A percentile compares a stretch with the other conserved stretches of the same genome.
These are phyloP conservation scores for Platichthys flesus DNA, from an alignment of 2,113 vertebrate species.

Conservation along the genomic window DNA sequence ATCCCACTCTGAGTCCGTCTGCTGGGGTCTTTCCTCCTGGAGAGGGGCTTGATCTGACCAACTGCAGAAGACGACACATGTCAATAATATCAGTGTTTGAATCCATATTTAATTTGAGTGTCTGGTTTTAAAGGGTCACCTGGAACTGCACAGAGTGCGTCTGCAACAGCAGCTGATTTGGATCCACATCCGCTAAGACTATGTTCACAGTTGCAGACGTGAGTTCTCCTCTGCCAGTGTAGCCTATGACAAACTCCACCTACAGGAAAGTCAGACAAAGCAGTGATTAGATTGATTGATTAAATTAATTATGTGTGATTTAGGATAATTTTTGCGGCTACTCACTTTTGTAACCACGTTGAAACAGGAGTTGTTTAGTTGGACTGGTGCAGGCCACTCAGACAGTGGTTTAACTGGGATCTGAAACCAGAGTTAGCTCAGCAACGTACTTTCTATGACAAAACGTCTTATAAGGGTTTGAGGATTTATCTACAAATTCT, in stretches of 20 bases:
- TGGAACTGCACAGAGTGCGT: slow-evolving; percentile 72
- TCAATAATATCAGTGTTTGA: not conserved
- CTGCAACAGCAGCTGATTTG: slow-evolving; percentile 63
- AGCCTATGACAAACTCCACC: slow-evolving; percentile 79
- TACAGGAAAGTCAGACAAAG: slow-evolving; percentile 26
- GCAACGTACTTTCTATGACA: not conserved
- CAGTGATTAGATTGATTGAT: not conserved
- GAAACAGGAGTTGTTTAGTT: slow-evolving; percentile 69
- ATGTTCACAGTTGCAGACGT: slow-evolving; percentile 43
- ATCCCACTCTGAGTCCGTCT: slow-evolving; percentile 66
- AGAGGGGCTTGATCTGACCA: slow-evolving; percentile 40
- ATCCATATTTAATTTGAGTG: fast-evolving
- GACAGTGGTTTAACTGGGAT: slow-evolving; percentile 65
- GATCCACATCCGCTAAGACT: slow-evolving; percentile 40
- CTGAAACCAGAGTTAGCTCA: slow-evolving; percentile 56
- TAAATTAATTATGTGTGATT: not conserved
- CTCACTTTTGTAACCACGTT: slow-evolving; percentile 76
- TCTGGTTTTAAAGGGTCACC: slow-evolving; percentile 54
- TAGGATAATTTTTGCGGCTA: not conserved
- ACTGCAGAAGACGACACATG: slow-evolving; percentile 48
- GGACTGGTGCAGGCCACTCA: slow-evolving; percentile 68
- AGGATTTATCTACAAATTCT: too few relatives aligned
- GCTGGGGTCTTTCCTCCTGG: slow-evolving; percentile 16
- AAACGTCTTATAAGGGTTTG: not conserved
- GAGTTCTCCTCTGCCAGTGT: slow-evolving; percentile 74